Evolutionary conservation across 2,888 invertebrate genomes (phyloP).

Genomic region (Hermaeophaga mercurialis): DNA sequence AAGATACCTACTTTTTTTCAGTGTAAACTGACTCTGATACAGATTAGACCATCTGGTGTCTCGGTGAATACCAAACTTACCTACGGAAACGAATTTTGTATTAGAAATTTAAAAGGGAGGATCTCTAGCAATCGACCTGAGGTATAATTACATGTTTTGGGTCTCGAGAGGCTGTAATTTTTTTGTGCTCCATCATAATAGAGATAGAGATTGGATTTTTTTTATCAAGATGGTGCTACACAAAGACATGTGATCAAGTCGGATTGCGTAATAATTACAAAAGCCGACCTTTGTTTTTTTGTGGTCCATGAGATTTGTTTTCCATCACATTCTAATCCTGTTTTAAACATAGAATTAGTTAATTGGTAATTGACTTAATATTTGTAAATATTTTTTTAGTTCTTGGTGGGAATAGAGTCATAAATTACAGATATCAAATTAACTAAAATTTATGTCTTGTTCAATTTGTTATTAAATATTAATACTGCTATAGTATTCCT

Average conservation of each 20-base stretch:
- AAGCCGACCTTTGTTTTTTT: constrained; percentile 7
- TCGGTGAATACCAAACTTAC: neutral
- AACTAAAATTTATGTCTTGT: too few relatives aligned
- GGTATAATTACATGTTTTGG: constrained; percentile 5
- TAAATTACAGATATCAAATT: too few relatives aligned
- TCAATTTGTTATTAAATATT: too few relatives aligned
- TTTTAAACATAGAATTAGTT: too few relatives aligned
- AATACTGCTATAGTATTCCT: too few relatives aligned
- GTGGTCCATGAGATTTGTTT: neutral
- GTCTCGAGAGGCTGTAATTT: constrained; percentile 8
- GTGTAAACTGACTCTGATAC: too few relatives aligned
- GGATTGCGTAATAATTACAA: constrained; percentile 11
- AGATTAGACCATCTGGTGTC: neutral
- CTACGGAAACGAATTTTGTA: constrained; percentile 1
- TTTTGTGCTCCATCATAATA: constrained; percentile 9
- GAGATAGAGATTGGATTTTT: constrained; percentile 13
- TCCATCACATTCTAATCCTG: too few relatives aligned
- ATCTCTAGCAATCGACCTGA: neutral
- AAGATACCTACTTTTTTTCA: too few relatives aligned
- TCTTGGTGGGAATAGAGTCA: too few relatives aligned
- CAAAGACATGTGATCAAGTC: constrained; percentile 5
- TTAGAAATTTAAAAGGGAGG: constrained; percentile 4
- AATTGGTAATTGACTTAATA: too few relatives aligned
- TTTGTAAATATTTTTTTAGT: too few relatives aligned
- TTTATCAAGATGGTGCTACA: constrained; percentile 12